These are phyloP conservation scores for Neelides sp. DNA, from an alignment of 1,140 invertebrate species.

Conservation along the genomic window DNA sequence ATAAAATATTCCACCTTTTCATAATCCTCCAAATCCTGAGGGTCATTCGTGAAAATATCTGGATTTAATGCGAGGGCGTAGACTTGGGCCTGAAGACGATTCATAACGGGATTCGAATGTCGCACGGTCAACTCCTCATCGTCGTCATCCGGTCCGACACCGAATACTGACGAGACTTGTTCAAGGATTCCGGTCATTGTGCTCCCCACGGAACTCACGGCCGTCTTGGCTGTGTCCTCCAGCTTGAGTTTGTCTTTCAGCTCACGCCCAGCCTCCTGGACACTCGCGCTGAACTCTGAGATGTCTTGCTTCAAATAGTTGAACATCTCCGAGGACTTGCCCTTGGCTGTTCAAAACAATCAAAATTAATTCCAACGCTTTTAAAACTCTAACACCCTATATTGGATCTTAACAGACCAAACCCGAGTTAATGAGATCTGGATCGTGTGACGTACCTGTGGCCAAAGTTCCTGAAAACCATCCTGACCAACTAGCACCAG, in stretches of 20 bases:
- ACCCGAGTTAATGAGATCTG: no score
- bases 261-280: slow-evolving; percentile 24
- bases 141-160: slow-evolving; percentile 29
- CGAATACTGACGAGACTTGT: slow-evolving; percentile 30
- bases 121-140: slow-evolving; percentile 22
- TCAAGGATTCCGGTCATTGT: slow-evolving; percentile 20
- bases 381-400: no score
- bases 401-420: no score
- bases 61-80: slow-evolving; percentile 22
- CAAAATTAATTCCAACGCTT: no score
- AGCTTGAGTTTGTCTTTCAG: slow-evolving; percentile 28
- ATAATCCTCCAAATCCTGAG: slow-evolving; percentile 19
- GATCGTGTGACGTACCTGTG: no score
- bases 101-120: neutral
- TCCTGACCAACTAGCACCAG: slow-evolving; percentile 16
- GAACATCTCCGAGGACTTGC: slow-evolving; percentile 27
- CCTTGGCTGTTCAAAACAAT: no score
- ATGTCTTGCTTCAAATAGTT: slow-evolving; percentile 30
- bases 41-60: slow-evolving; percentile 20
- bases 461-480: slow-evolving; percentile 22
- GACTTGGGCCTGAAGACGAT: slow-evolving; percentile 23
- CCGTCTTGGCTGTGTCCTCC: slow-evolving; percentile 22
- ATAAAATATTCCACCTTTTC: no score
- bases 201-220: slow-evolving; percentile 13
- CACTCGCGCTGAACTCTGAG: slow-evolving; percentile 25